Evolutionary conservation across 2,113 vertebrate genomes (phyloP), one percentile per base, ranked within the genome.

Genomic region (Lethenteron reissneri): DNA sequence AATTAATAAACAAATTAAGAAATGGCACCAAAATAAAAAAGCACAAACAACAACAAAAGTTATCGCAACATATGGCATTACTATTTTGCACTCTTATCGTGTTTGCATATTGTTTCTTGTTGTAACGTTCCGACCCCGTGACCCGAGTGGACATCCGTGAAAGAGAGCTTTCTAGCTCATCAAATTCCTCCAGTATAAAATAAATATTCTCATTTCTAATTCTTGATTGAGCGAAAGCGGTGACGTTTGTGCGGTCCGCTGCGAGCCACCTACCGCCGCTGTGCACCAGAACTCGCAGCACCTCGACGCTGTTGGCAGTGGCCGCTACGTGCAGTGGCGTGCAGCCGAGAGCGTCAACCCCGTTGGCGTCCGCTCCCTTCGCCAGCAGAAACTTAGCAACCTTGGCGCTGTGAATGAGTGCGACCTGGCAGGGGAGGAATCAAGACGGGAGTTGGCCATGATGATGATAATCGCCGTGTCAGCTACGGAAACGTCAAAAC

Each of bases 291-390:
- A 72, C 25, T 21, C 58, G 60, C 57, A 72, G 13, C 2, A 14
- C 60, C 9, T 72, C 15, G 56, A 69, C 25, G 56, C 70, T 72
- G 70, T 72, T 14, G 56, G 57, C 6, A n/a, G 72, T 68, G 57
- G 72, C 60, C 15, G 25, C 59, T 57, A 72, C 17, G 41, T 72
- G 72, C 19, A 72, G 58, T 17, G 60, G 11, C 19, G 60, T 72
- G 12, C 72, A 57, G 64, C 72, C 72, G 11, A 69, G 72, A 57
- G 41, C 3, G 56, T 72, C 72, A 57, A 12, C 13, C 14, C 58
- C 19, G n/a, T 72, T 72, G 25, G 70, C 2, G 41, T 69, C 15
- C 64, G 70, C 19, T 19, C 8, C 21, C 6, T 57, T 17, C 25
- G 14, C 41, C 15, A 2, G 10, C 56, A 72, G 14, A 19, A 72